Conservation (phyloP, 2,888 invertebrate genomes). For the Xestia rhomboidea region DNA sequence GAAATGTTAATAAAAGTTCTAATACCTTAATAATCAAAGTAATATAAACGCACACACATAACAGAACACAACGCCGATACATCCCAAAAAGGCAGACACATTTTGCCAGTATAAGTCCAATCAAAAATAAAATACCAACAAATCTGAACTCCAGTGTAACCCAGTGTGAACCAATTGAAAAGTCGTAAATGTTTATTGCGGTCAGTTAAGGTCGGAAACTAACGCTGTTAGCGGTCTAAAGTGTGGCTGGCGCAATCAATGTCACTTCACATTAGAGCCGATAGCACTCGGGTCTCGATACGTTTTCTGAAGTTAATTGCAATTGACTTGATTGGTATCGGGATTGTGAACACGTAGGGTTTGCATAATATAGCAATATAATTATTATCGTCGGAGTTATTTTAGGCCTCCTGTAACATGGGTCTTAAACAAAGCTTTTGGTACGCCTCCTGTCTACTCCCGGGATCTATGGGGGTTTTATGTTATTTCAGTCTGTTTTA, state of each 20-base stretch:
- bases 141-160: slow-evolving; percentile 4
- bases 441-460: too few species aligned
- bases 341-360: background rate
- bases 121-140: background rate
- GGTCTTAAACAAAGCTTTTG: background rate
- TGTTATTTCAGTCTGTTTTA: background rate
- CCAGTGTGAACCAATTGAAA: slow-evolving; percentile 32
- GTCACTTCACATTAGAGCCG: slow-evolving; percentile 48
- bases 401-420: background rate
- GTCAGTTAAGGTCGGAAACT: slow-evolving; percentile 47
- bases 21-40: background rate
- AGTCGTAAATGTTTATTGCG: slow-evolving; percentile 45
- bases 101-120: background rate
- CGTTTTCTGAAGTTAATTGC: slow-evolving; percentile 33
- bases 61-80: background rate
- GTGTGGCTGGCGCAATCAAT: slow-evolving; percentile 43
- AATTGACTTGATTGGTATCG: slow-evolving; percentile 19
- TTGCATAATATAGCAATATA: background rate
- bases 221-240: slow-evolving; percentile 36
- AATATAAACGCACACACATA: background rate
- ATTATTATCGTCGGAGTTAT: background rate
- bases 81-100: background rate
- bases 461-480: background rate
- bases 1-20: background rate
- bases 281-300: slow-evolving; percentile 10